Base-by-base conservation (phyloP, 2,113 vertebrate genomes). In the Indri indri region DNA sequence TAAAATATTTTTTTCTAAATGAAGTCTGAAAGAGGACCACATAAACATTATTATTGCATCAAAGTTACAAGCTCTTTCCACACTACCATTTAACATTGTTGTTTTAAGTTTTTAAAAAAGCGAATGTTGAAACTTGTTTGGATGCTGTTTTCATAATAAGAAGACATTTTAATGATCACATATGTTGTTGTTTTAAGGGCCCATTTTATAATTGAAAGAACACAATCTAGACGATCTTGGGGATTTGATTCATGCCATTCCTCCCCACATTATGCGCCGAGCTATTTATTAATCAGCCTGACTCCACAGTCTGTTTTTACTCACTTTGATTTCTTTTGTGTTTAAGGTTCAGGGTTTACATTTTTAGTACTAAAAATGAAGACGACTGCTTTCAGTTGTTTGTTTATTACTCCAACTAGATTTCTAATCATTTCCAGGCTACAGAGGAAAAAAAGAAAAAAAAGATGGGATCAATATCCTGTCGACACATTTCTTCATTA, bases 101-200 rank as follows among this genome's bases (percentile, higher is more conserved):
- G 47, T 87, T 88, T 94, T 70, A 96, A 92, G 80, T 61, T 91
- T 92, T 96, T 87, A n/a, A 79, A 84, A 93, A 91, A 91, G 61
- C 57, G 85, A 95, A 93, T 83, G 81, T 63, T 93, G 92, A 96
- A 91, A 89, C 88, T 94, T 93, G 96, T 96, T 97, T 92, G 90
- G 73, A 94, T 70, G 80, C 63, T 94, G 74, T 85, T 90, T 95
- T 94, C 93, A 96, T 96, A 96, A 94, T 47, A 96, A 90, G 87
- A 88, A 96, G 81, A 70, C 63, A 61, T 97, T 94, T 96, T 97
- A 97, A 96, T 74, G 92, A 97, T 94, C 96, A 82, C 95, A 97
- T 96, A 91, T 98, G 97, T 97, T 97, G 96, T 66, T 96, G 90
- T 96, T 98, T 98, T 97, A 97, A 96, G 84, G 88, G 85, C 91